Base-by-base conservation (phyloP, 2,113 vertebrate genomes). In the Stigmatopora nigra region DNA sequence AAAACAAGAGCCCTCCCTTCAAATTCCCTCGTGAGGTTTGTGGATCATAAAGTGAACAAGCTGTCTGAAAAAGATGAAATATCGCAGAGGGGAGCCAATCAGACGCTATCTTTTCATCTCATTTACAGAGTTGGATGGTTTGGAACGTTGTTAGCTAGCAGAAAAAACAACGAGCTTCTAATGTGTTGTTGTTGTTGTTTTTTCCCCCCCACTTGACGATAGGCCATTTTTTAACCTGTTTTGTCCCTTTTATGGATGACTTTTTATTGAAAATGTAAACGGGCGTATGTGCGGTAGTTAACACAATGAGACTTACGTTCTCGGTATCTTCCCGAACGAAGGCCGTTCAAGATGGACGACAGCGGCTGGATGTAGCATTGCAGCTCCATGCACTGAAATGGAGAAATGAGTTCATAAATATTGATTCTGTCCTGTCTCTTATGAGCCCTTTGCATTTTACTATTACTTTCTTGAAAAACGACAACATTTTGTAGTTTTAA, bases 361-460 rank as follows among this genome's bases (percentile, higher is more conserved):
- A 92, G 86, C 3, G 90, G 90, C 55, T 89, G 88, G 76, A 92
- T 89, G 78, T 91, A 92, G 84, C 89, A 89, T 65, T 90, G 90
- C 56, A 92, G 82, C 85, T 90, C 86, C 75, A 78, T 72, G 76
- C 90, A 91, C 91, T 92, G 66, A 53, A 83, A 88, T 73, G 6
- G 14, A 80, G 51, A 76, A 53, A 31, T 3, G 25, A 3, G 2
- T 0, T 55, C 22, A 61, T 19, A 38, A 44, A 55, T 49, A 44
- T n/a, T n/a, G n/a, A n/a, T n/a, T n/a, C n/a, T n/a, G n/a, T n/a
- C n/a, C n/a, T n/a, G n/a, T n/a, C n/a, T n/a, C n/a, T n/a, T n/a
- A n/a, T n/a, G n/a, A n/a, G n/a, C n/a, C n/a, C n/a, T n/a, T n/a
- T n/a, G n/a, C n/a, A n/a, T n/a, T n/a, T n/a, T n/a, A n/a, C n/a